Evolutionary conservation across 2,888 invertebrate species (phyloP).

Genomic region (Pecten maximus): DNA sequence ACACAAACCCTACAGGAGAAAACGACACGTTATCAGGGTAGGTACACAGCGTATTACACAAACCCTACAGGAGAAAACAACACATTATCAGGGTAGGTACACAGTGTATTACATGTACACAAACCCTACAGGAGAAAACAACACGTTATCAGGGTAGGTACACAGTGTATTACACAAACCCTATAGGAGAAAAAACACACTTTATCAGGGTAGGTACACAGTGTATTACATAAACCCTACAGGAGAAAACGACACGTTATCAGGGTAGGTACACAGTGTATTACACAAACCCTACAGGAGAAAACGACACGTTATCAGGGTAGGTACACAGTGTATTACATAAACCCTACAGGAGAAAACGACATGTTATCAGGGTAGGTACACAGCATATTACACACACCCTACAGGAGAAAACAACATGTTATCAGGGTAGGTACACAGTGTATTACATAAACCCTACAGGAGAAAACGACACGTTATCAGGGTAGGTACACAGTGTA

Average conservation of each 20-base stretch:
- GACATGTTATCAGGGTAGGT: too few species aligned
- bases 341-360: too few species aligned
- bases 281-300: slow-evolving; percentile 57
- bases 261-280: too few species aligned
- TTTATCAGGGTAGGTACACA: slow-evolving; percentile 71
- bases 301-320: slow-evolving; percentile 63
- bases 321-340: slow-evolving; percentile 64
- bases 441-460: too few species aligned
- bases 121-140: slow-evolving; percentile 62
- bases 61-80: slow-evolving; percentile 59
- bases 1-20: slow-evolving; percentile 59
- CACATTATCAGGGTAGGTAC: slow-evolving; percentile 73
- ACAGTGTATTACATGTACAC: slow-evolving; percentile 60
- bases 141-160: slow-evolving; percentile 72
- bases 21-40: slow-evolving; percentile 74
- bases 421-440: slow-evolving; percentile 71
- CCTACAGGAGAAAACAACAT: too few species aligned
- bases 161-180: slow-evolving; percentile 59
- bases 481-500: too few species aligned
- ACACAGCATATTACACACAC: too few species aligned
- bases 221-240: slow-evolving; percentile 62
- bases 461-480: too few species aligned
- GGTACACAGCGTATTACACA: slow-evolving; percentile 60
- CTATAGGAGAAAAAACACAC: slow-evolving; percentile 67
- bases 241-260: slow-evolving; percentile 44